Evolutionary conservation across 2,113 vertebrate species (phyloP), one percentile per base, ranked within the genome.

Genomic region (Channa argus): DNA sequence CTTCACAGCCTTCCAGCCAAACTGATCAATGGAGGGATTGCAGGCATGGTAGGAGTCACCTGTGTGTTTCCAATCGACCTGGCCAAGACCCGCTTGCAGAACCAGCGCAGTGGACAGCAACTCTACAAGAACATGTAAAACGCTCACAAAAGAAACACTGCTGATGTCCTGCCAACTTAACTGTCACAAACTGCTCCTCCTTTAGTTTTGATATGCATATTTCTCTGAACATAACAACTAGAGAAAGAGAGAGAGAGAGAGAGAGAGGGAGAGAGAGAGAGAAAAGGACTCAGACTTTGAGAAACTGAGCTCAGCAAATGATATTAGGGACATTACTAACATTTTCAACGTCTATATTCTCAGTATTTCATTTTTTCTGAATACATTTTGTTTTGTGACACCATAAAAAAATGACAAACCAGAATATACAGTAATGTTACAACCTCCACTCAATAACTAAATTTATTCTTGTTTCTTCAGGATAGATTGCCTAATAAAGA

Each of bases 61-160:
- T 96, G 95, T 83, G 94, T 96, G 79, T 96, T 96, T 69, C 95
- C 95, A 36, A 93, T 96, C 4, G 95, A 96, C 75, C 92, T 96
- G 69, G 94, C 94, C 75, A 96, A 96, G 85, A 96, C 95, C 11
- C 91, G 95, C 14, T 74, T 96, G 60, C 95, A 96, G 87, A 96
- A 96, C 86, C 95, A 96, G 60, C 93, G 94, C 72, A 92, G 80
- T 1, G 94, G 93, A 41, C 94, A 95, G 77, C 92, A 90, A 69
- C 79, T 95, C 34, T 96, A 96, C 86, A 95, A 72, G 76, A 96
- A 83, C 90, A 95, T 96, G 95, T 96, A 84, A 81, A 92, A 86
- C 6, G 1, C 1, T 39, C 8, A 2, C 6, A 15, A 44, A 47
- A 64, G 2, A 5, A 51, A 58, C 13, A 43, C 53, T 5, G 12